These are phyloP conservation scores for Labeo rohita DNA, from an alignment of 2,113 vertebrate genomes.

Conservation along the genomic window DNA sequence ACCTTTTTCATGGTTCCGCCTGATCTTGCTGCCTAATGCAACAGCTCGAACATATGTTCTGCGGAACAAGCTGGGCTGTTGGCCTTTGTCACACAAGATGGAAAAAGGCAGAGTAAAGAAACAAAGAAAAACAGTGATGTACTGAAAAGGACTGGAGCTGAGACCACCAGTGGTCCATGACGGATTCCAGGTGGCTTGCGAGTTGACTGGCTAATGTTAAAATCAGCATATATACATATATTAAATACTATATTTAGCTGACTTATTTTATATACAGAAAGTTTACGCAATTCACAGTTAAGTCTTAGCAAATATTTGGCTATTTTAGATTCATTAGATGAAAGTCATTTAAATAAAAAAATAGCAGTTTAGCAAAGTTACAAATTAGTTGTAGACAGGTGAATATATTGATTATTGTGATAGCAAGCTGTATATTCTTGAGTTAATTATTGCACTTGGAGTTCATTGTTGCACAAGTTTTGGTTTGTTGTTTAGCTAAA, in stretches of 20 bases:
- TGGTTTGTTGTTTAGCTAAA: conserved; percentile 59
- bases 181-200: neutral
- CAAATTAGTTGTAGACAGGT: neutral
- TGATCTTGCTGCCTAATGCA: conserved; percentile 40
- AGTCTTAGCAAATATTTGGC: neutral
- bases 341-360: neutral
- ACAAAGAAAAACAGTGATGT: conserved; percentile 7
- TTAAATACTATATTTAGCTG: neutral
- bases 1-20: conserved; percentile 39
- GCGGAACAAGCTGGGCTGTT: conserved; percentile 19
- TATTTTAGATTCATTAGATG: neutral
- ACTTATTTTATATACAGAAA: neutral
- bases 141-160: neutral
- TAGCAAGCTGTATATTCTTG: neutral
- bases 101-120: conserved; percentile 15
- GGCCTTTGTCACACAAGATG: conserved; percentile 5
- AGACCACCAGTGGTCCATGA: neutral
- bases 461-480: conserved; percentile 41
- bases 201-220: neutral
- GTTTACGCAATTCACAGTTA: neutral
- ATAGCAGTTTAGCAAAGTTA: neutral
- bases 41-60: conserved; percentile 8
- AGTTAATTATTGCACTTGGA: conserved; percentile 66
- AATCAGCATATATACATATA: neutral
- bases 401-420: neutral